phyloP scores from a whole-genome alignment of 2,797 vertebrate species.

The Enteromius fasciolatus region DNA sequence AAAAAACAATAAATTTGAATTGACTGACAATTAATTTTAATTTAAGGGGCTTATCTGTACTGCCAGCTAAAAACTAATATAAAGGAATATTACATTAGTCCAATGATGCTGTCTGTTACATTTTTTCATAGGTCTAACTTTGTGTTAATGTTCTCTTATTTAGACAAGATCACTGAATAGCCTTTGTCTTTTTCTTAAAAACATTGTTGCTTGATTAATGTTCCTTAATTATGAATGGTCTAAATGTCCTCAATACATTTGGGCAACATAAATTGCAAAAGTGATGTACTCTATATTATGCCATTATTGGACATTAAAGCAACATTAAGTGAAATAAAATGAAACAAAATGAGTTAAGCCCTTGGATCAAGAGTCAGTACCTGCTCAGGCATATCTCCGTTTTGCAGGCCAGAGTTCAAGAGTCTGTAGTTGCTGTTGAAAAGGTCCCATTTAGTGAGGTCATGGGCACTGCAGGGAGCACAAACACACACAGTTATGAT shows the following conservation, averaged over 20 bases:
- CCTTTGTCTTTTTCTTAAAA: background rate
- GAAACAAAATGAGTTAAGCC: background rate
- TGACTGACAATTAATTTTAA: background rate
- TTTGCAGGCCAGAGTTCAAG: constrained; percentile 87
- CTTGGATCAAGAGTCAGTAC: constrained; percentile 61
- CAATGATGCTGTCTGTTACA: background rate
- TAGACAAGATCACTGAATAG: background rate
- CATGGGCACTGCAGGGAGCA: constrained; percentile 79
- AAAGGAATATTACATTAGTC: background rate
- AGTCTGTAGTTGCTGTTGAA: constrained; percentile 89
- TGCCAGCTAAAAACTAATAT: background rate
- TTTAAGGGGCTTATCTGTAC: background rate
- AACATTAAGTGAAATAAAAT: background rate
- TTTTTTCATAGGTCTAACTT: background rate
- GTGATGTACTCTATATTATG: background rate
- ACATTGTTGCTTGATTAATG: background rate
- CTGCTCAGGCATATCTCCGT: constrained; percentile 90
- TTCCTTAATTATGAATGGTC: background rate
- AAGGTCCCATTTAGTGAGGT: constrained; percentile 88
- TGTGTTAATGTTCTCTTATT: background rate
- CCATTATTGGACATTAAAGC: background rate
- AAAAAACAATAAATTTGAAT: background rate
- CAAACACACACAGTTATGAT: constrained; percentile 4
- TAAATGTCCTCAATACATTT: background rate
- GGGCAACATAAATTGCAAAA: background rate